Conservation (phyloP, 2,797 vertebrate species). For the Spondyliosoma cantharus region DNA sequence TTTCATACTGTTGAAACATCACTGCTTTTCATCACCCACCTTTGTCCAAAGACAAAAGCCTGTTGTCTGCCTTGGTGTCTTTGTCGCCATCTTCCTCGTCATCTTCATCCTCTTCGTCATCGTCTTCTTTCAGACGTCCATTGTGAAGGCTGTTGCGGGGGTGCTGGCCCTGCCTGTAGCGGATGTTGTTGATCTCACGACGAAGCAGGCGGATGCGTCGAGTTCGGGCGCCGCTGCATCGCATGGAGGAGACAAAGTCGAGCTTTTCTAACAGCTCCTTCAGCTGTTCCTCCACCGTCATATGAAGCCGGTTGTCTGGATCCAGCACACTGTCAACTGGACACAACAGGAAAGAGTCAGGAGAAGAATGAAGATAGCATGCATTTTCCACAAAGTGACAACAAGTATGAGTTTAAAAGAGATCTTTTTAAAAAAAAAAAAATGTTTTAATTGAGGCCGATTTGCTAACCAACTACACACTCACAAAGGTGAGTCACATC, state of each 20-base stretch:
- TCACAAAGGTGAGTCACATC: constrained; percentile 1
- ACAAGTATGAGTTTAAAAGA: not conserved
- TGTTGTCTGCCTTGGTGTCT: constrained; percentile 72
- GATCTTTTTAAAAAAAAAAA: not conserved
- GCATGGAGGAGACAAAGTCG: constrained; percentile 91
- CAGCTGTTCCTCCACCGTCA: constrained; percentile 92
- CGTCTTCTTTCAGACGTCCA: constrained; percentile 82
- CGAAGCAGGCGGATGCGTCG: constrained; percentile 92
- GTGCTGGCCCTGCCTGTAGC: constrained; percentile 89
- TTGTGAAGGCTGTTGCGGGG: constrained; percentile 82
- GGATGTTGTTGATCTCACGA: constrained; percentile 92
- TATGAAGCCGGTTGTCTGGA: constrained; percentile 93
- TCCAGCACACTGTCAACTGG: constrained; percentile 94
- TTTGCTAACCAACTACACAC: not conserved
- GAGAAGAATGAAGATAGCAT: not conserved
- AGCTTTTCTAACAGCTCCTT: constrained; percentile 96
- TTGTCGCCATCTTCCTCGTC: constrained; percentile 80
- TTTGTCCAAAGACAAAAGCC: constrained; percentile 80
- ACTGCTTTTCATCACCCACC: constrained; percentile 71
- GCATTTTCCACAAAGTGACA: not conserved
- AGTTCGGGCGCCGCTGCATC: constrained; percentile 92
- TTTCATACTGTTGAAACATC: constrained; percentile 30
- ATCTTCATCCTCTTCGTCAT: constrained; percentile 56
- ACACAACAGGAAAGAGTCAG: constrained; percentile 5
- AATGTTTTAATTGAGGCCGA: not conserved